Evolutionary conservation across 2,797 vertebrate genomes (phyloP), one percentile per base, ranked within the genome.

Genomic region (Acanthurus lineatus): DNA sequence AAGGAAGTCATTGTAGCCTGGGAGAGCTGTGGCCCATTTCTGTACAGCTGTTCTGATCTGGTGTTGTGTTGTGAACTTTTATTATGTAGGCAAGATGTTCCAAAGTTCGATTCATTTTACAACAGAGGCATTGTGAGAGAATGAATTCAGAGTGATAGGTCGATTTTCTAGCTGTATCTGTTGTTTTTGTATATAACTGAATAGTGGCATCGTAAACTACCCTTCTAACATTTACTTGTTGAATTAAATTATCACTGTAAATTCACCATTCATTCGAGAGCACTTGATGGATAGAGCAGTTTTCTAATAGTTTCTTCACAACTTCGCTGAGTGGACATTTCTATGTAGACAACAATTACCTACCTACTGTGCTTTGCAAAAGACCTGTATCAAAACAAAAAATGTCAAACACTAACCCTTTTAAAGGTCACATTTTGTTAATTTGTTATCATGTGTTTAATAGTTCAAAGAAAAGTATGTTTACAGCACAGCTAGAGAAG

Each of bases 1-100:
- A 38, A 82, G 82, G 75, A 86, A 85, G 70, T 66, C 19, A 14
- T 62, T 77, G 62, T 57, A 71, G 75, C 70, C 75, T 74, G 38
- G 65, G 64, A 86, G 66, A 81, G 54, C 76, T 35, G 49, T 68
- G 76, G 68, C 73, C 70, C 62, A 35, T 84, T 85, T 88, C 66
- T 86, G 65, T 70, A 52, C 53, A 1, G 42, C 44, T 51, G 45
- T 60, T 82, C 38, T 58, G 51, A 45, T 79, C 59, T 78, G 57
- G 6, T 73, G 66, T 63, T 86, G 11, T 69, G 51, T 44, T 16
- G 74, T 62, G 48, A 59, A 25, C 72, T 72, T 81, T 83, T 76
- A 71, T 69, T 85, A 73, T 80, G 65, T 76, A 38, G 82, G 60
- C 73, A 63, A 83, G 63, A 78, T 48, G 19, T 67, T 54, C 58